Evolutionary conservation across 2,888 invertebrate species (phyloP).

Genomic region (Meteorus colon): DNA sequence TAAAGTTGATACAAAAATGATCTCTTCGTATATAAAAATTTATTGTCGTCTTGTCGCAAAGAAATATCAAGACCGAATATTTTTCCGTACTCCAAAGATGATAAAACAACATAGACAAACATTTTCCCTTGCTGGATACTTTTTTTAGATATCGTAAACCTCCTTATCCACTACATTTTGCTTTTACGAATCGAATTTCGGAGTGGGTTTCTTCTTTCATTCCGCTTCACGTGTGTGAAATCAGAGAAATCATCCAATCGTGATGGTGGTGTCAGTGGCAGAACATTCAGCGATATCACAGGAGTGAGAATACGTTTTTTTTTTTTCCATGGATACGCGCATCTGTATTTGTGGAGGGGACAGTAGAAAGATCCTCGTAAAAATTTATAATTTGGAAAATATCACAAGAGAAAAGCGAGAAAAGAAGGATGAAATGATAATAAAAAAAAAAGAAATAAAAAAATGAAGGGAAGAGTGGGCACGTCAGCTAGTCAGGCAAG

Average conservation of each 20-base stretch:
- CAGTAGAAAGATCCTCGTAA: constrained; percentile 64
- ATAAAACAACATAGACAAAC: constrained; percentile 36
- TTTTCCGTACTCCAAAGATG: constrained; percentile 40
- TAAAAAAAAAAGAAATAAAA: neutral
- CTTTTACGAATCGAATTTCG: constrained; percentile 19
- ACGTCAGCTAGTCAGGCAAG: constrained; percentile 40
- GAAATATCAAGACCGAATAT: neutral
- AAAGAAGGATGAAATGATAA: constrained; percentile 37
- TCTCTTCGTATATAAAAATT: neutral
- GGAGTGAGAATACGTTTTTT: constrained; percentile 44
- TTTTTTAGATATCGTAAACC: constrained; percentile 21
- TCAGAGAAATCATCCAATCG: constrained; percentile 24
- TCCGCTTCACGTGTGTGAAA: constrained; percentile 34
- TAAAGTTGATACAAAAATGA: too few relatives aligned
- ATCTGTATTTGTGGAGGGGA: constrained; percentile 22
- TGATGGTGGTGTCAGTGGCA: constrained; percentile 1
- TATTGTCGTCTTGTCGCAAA: neutral
- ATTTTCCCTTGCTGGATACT: constrained; percentile 18
- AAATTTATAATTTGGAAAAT: constrained; percentile 74
- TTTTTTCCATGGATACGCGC: constrained; percentile 56
- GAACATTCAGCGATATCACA: constrained; percentile 37
- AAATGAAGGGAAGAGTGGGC: constrained; percentile 14
- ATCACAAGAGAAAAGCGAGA: constrained; percentile 52
- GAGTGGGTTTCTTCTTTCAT: neutral
- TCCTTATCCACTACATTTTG: constrained; percentile 29